These are phyloP conservation scores for Epsilonema sp. DNA, from an alignment of 2,888 invertebrate genomes.

Conservation along the genomic window DNA sequence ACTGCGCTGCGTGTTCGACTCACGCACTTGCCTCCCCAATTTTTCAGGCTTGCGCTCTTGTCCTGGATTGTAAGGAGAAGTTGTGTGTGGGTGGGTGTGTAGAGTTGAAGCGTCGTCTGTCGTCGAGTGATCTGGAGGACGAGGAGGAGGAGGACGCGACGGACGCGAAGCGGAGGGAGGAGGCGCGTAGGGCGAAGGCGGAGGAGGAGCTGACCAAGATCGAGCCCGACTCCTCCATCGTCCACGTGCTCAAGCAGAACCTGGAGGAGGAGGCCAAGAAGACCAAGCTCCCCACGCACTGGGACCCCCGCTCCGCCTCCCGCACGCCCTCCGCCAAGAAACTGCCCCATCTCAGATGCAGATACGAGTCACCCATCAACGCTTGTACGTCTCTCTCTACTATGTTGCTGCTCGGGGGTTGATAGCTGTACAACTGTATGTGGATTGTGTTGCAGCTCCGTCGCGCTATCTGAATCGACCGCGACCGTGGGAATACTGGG, in stretches of 20 bases:
- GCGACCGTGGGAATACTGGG: constrained; percentile 49
- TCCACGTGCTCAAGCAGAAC: constrained; percentile 38
- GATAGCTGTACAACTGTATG: too few species aligned
- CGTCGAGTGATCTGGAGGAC: constrained; percentile 63
- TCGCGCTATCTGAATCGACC: constrained; percentile 79
- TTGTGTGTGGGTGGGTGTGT: too few species aligned
- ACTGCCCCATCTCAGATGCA: constrained; percentile 57
- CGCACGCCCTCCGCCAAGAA: constrained; percentile 70
- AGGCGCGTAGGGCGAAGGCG: constrained; percentile 30
- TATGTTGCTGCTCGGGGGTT: too few species aligned
- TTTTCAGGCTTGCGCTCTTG: too few species aligned
- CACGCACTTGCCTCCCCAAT: too few species aligned
- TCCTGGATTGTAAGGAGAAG: too few species aligned
- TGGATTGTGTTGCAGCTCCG: too few species aligned
- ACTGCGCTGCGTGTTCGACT: too few species aligned
- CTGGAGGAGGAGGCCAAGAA: constrained; percentile 78
- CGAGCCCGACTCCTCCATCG: constrained; percentile 26
- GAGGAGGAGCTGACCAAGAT: constrained; percentile 13
- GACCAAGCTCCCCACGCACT: constrained; percentile 36
- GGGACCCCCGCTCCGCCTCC: constrained; percentile 88
- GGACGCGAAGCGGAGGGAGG: constrained; percentile 29
- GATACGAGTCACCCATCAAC: constrained; percentile 86
- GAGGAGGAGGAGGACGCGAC: constrained; percentile 36
- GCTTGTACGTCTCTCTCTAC: constrained; percentile 60
- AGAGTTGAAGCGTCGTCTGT: constrained; percentile 36